Evolutionary conservation across 2,113 vertebrate species (phyloP).

Genomic region (Neomonachus schauinslandi): DNA sequence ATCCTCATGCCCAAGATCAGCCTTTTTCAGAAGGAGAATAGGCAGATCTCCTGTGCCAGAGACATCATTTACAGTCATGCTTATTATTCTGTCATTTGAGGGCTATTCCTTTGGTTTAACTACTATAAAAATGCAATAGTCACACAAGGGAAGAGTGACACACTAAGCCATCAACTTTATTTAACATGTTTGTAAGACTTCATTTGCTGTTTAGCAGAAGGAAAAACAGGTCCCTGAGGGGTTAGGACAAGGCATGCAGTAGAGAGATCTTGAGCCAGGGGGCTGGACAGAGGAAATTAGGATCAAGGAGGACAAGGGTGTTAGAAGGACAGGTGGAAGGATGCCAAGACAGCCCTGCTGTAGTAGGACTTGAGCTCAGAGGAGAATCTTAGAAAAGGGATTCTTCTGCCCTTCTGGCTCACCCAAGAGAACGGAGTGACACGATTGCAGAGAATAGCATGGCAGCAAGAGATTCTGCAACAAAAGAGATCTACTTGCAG

Average conservation of each 20-base stretch:
- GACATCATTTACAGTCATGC: background rate
- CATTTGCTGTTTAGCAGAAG: background rate
- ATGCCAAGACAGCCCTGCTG: background rate
- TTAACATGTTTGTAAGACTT: background rate
- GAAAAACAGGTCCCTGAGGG: background rate
- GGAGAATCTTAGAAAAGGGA: background rate
- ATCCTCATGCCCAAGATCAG: background rate
- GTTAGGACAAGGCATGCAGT: background rate
- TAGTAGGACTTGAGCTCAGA: background rate
- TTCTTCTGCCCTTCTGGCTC: background rate
- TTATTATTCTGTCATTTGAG: background rate
- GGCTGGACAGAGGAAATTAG: background rate
- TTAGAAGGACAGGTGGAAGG: background rate
- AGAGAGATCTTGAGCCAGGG: background rate
- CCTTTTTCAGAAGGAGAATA: slow-evolving; percentile 29
- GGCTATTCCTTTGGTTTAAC: background rate
- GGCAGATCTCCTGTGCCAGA: background rate
- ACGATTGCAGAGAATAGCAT: background rate
- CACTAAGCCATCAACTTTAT: background rate
- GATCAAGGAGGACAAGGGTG: background rate
- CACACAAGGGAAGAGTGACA: background rate
- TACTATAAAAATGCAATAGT: background rate
- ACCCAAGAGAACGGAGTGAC: background rate
- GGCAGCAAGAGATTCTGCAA: slow-evolving; percentile 35
- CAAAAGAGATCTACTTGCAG: background rate